Conservation (phyloP, 1,140 invertebrate genomes). For the Portunus trituberculatus region DNA sequence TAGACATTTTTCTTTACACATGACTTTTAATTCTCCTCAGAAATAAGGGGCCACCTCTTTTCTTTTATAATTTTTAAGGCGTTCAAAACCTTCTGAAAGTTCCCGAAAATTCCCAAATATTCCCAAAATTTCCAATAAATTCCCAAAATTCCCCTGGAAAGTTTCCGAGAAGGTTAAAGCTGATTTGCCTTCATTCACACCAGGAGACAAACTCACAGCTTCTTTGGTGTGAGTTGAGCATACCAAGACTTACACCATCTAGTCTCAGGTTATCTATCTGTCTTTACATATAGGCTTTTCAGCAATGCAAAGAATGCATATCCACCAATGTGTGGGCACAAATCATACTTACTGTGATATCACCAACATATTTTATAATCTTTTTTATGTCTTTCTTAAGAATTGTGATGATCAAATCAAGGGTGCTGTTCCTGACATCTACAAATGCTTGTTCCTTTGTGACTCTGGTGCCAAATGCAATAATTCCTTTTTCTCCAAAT, state of each 20-base stretch:
- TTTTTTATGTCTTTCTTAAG: constrained; percentile 46
- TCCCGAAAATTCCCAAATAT: no score
- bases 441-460: not conserved
- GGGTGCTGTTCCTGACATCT: constrained; percentile 40
- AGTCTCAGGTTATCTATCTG: not conserved
- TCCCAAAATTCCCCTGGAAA: no score
- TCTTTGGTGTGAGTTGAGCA: not conserved
- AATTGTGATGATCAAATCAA: constrained; percentile 47
- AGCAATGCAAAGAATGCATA: not conserved
- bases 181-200: not conserved
- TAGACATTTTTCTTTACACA: no score
- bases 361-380: constrained; percentile 54
- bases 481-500: constrained; percentile 52
- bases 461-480: constrained; percentile 34
- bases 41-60: no score
- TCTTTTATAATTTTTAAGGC: no score
- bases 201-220: not conserved
- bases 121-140: no score
- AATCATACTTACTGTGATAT: constrained; percentile 53
- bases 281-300: not conserved
- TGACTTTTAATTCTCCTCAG: no score
- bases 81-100: no score
- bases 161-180: no score
- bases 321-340: not conserved
- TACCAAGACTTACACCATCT: not conserved